Percentiles rank a stretch among this genome's conserved stretches.
Conservation (phyloP, 2,797 vertebrate genomes). For the Chelon auratus region DNA sequence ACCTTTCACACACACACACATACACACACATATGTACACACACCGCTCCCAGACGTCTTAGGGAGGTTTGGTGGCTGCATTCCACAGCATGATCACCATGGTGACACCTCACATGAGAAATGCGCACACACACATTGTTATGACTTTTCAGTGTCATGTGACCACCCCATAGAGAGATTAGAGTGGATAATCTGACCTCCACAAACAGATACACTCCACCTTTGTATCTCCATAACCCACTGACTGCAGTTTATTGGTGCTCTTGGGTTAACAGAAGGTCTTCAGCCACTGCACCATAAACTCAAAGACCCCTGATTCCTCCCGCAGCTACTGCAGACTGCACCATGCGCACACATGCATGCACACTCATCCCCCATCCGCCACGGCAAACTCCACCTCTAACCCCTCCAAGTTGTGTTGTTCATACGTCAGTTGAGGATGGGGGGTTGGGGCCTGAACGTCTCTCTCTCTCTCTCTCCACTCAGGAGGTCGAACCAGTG, state of each 20-base stretch:
- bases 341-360: conserved; percentile 18
- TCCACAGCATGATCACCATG: conserved; percentile 71
- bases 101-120: conserved; percentile 66
- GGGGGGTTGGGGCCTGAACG: conserved; percentile 44
- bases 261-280: conserved; percentile 44
- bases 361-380: conserved; percentile 38
- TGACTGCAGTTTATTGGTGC: conserved; percentile 45
- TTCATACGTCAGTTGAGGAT: conserved; percentile 21
- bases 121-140: conserved; percentile 43
- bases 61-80: conserved; percentile 69
- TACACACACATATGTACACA: conserved; percentile 38
- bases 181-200: conserved; percentile 57
- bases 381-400: conserved; percentile 46
- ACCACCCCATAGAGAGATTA: conserved; percentile 22
- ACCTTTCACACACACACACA: conserved; percentile 40
- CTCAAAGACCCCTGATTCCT: conserved; percentile 35
- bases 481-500: conserved; percentile 27
- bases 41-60: conserved; percentile 51
- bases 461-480: conserved; percentile 8
- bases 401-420: conserved; percentile 41
- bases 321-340: conserved; percentile 11
- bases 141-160: conserved; percentile 65
- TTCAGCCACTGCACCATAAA: conserved; percentile 44
- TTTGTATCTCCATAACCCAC: conserved; percentile 29
- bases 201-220: conserved; percentile 19